Base-by-base conservation (phyloP, 2,888 invertebrate species). In the Drosophila tripunctata region DNA sequence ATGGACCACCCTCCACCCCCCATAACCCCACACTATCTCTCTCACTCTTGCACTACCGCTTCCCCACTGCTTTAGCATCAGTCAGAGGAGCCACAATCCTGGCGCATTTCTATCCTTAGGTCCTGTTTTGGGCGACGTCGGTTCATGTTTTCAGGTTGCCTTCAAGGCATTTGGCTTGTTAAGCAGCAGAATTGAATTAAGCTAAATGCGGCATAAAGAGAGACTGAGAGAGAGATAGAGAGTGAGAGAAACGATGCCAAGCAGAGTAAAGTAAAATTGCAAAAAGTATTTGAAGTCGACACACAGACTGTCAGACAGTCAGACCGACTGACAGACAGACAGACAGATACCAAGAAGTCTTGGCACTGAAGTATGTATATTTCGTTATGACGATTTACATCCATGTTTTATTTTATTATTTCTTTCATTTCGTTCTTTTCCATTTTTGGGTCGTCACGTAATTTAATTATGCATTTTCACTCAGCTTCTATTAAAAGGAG, bases 181-280 rank as follows among this genome's bases (percentile, higher is more conserved):
- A 76, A 70, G 75, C 75, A 78, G 66, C 66, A 57, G 69, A 76
- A 76, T 78, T 77, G 81, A 80, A 78, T 77, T 80, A 77, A 77
- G 69, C 77, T 40, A 77, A 80, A 78, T 77, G 72, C 57, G 78
- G 67, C 66, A 61, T 12, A 22, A 47, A 38, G 27, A 27, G 27
- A 8, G 35, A 35, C n/a, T n/a, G n/a, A n/a, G n/a, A n/a, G n/a
- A n/a, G n/a, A n/a, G n/a, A n/a, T n/a, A n/a, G n/a, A n/a, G n/a
- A n/a, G n/a, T n/a, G n/a, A n/a, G n/a, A n/a, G n/a, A n/a, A n/a
- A n/a, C n/a, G 50, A 15, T 4, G 30, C 56, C 38, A 33, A 44
- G 36, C 43, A 10, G 24, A 62, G 38, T 33, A 31, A 61, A 71
- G 57, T 44, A 30, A 71, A 66, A 75, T 55, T 58, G 62, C 60